phyloP scores from a whole-genome alignment of 2,888 invertebrate genomes.

The Noctua janthe region DNA sequence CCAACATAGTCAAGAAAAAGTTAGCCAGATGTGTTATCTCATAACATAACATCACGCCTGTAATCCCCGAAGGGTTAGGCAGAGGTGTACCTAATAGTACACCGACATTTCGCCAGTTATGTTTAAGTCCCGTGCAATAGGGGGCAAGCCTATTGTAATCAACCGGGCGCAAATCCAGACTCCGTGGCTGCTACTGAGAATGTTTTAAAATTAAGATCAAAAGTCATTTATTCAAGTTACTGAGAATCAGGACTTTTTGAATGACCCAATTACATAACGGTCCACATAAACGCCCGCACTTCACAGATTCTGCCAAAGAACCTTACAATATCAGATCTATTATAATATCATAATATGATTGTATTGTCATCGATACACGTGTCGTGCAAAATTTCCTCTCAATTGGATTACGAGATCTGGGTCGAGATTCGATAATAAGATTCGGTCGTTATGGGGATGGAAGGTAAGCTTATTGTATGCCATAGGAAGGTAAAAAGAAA shows the following conservation, averaged over 20 bases:
- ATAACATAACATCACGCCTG: too few species aligned
- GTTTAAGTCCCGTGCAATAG: too few species aligned
- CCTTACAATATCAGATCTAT: background rate
- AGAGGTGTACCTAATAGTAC: too few species aligned
- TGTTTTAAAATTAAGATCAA: background rate
- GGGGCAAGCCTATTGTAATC: too few species aligned
- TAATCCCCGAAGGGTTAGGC: too few species aligned
- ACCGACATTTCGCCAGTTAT: too few species aligned
- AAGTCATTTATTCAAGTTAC: background rate
- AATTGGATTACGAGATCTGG: conserved; percentile 12
- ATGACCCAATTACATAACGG: background rate
- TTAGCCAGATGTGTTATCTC: too few species aligned
- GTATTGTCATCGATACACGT: conserved; percentile 13
- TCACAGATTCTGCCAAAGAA: background rate
- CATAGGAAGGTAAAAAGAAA: background rate
- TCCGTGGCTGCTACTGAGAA: background rate
- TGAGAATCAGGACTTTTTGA: background rate
- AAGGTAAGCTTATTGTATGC: conserved; percentile 7
- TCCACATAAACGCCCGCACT: background rate
- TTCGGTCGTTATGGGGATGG: conserved; percentile 4
- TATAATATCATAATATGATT: conserved; percentile 11
- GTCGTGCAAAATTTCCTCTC: conserved; percentile 4
- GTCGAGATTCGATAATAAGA: conserved; percentile 17
- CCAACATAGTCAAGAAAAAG: too few species aligned
- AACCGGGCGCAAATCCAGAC: too few species aligned